A percentile compares a stretch with the other conserved stretches of the same genome.
phyloP scores from a whole-genome alignment of 2,113 vertebrate genomes.

The Sylvietta virens region DNA sequence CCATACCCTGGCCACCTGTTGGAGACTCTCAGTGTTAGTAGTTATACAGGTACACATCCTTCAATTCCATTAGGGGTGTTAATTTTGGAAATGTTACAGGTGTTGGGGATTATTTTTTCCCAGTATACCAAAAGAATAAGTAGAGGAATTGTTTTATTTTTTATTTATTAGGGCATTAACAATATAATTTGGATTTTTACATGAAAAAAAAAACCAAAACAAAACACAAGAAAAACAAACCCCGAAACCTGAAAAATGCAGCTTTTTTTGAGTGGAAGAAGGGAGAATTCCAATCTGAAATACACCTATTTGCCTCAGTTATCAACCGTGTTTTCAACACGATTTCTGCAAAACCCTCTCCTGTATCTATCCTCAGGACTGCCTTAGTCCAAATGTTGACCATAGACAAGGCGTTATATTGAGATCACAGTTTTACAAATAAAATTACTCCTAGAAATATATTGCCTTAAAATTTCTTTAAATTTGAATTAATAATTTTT shows the following conservation, averaged over 20 bases:
- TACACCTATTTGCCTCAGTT: not conserved
- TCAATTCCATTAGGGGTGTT: not conserved
- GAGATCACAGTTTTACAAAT: not conserved
- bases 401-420: not conserved
- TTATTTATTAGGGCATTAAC: not conserved
- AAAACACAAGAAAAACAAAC: not conserved
- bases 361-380: not conserved
- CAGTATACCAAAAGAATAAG: not conserved
- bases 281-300: not conserved
- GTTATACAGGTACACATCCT: not conserved
- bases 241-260: not conserved
- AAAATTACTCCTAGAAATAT: not conserved
- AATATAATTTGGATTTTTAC: not conserved
- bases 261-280: not conserved
- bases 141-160: not conserved
- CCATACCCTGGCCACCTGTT: accelerated
- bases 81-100: not conserved
- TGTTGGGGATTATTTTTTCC: not conserved
- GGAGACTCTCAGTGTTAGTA: not conserved
- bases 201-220: not conserved
- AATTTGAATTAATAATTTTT: not conserved
- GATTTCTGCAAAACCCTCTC: not conserved
- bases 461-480: not conserved
- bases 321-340: not conserved
- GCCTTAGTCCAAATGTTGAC: not conserved